These are phyloP conservation scores for Myrmophylax atrothorax DNA, from an alignment of 2,113 vertebrate genomes.

Conservation along the genomic window DNA sequence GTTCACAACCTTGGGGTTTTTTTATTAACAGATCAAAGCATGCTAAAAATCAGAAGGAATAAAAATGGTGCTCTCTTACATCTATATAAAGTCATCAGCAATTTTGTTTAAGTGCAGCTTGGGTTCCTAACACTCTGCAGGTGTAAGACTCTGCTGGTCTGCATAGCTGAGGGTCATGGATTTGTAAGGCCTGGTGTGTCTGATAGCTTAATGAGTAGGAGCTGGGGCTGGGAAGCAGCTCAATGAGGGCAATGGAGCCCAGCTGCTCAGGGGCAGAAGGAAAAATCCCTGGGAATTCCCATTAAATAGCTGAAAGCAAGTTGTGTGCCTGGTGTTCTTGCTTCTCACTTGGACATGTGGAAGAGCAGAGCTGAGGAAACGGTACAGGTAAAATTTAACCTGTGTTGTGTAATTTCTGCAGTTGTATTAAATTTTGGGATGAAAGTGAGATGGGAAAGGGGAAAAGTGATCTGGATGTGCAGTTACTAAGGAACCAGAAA, in stretches of 20 bases:
- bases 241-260: accelerated
- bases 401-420: neutral
- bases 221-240: neutral
- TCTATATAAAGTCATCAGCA: neutral
- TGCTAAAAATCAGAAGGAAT: neutral
- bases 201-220: neutral
- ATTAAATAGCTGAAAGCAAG: accelerated
- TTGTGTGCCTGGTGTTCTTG: accelerated
- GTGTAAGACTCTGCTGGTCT: neutral
- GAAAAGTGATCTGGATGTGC: neutral
- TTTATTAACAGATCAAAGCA: neutral
- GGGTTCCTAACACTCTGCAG: neutral
- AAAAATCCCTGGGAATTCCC: accelerated
- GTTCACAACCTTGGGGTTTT: neutral
- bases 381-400: neutral
- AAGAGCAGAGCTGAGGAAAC: accelerated
- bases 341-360: neutral
- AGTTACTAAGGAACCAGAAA: neutral
- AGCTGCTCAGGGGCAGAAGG: neutral
- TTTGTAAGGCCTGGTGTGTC: neutral
- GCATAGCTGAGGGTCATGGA: accelerated
- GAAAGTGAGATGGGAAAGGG: neutral
- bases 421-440: neutral
- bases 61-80: neutral
- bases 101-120: neutral